Evolutionary conservation across 2,888 invertebrate genomes (phyloP), one percentile per base, ranked within the genome.

Genomic region (Lacanobia wlatinum): DNA sequence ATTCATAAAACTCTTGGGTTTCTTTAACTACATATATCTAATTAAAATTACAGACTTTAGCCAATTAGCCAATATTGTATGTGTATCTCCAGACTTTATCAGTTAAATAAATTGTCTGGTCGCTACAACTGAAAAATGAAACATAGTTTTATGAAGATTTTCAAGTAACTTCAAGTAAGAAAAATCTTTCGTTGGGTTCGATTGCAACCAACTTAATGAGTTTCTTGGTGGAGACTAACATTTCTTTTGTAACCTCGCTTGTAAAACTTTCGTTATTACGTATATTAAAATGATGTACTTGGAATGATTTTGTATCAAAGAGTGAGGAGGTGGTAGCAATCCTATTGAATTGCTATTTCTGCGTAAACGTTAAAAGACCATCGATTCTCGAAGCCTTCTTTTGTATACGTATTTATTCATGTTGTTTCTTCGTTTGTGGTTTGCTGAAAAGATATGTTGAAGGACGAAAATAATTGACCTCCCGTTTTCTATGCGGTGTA

Each of bases 161-260:
- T 18, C 34, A 34, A 14, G 12, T 38, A 53, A n/a, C 21, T n/a
- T 18, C 34, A 34, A 14, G 12, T 38, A 53, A n/a, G n/a, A n/a
- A n/a, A n/a, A n/a, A n/a, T n/a, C 6, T 23, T 48, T 23, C 9
- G 46, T 50, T 58, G 16, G 6, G n/a, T 38, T 21, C 23, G 21
- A 48, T 50, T 1, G 23, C 8, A 21, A 40, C 23, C 8, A 21
- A 40, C 23, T 2, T 56, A 50, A 69, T 28, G 4, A 48, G 56
- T 18, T 48, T 23, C 1, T 48, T 8, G 7, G 6, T 43, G 23
- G 5, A 43, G 16, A n/a, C 18, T 43, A 7, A 46, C n/a, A n/a
- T 52, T 58, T 21, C 10, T 71, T 70, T 53, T 60, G n/a, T 59
- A 46, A n/a, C 2, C 18, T 70, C 14, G 2, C 12, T 38, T n/a